phyloP scores from a whole-genome alignment of 2,888 invertebrate species.

The Clistopyga incitator region DNA sequence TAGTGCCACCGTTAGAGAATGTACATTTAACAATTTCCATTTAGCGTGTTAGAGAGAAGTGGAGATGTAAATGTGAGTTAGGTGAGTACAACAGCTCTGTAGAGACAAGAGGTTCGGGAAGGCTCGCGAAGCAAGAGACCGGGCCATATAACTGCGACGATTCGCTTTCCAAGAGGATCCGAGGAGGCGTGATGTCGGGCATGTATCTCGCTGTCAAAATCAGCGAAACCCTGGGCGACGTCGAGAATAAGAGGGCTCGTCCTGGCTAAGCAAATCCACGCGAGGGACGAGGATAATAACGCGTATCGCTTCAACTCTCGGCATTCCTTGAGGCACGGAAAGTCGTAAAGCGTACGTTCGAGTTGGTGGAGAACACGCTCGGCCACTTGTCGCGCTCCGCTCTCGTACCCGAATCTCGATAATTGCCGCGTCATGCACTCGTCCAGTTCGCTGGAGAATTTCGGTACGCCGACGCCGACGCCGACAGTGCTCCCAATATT shows the following conservation, averaged over 20 bases:
- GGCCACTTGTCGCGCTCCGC: constrained; percentile 78
- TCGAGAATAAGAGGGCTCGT: constrained; percentile 79
- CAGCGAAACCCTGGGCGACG: constrained; percentile 71
- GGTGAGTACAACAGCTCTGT: constrained; percentile 88
- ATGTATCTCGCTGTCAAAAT: constrained; percentile 86
- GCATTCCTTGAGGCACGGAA: constrained; percentile 94
- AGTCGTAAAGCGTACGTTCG: constrained; percentile 96
- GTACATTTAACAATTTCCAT: neutral
- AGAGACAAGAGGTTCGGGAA: constrained; percentile 86
- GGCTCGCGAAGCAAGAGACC: constrained; percentile 85
- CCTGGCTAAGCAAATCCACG: constrained; percentile 88
- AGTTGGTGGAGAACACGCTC: constrained; percentile 86
- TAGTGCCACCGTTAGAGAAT: too few species aligned
- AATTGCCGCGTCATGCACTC: constrained; percentile 79
- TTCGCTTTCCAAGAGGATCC: constrained; percentile 85
- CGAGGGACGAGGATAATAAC: constrained; percentile 92
- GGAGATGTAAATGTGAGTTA: constrained; percentile 35
- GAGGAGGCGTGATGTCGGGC: constrained; percentile 86
- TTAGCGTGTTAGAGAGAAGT: neutral
- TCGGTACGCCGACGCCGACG: neutral
- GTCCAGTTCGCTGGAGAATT: constrained; percentile 72
- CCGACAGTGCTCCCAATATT: neutral
- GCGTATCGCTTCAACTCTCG: constrained; percentile 92
- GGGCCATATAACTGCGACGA: constrained; percentile 88
- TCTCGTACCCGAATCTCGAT: constrained; percentile 77